phyloP scores from a whole-genome alignment of 2,888 invertebrate species.

The Leptopilina syphax region DNA sequence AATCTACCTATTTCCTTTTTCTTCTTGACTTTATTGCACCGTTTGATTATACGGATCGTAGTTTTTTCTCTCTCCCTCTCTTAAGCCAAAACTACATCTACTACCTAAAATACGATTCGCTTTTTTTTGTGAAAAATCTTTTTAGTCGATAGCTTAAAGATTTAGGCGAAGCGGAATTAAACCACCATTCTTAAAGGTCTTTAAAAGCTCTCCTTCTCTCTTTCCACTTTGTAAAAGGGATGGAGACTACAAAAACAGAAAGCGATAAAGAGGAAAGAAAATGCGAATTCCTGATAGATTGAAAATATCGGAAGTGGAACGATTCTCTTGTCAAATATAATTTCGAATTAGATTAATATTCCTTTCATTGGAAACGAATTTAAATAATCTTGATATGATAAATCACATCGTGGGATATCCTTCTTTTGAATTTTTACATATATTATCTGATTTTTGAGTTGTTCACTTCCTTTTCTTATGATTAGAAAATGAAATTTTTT shows the following conservation, averaged over 20 bases:
- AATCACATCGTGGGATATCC: not conserved
- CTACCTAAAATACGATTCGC: not conserved
- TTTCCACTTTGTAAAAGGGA: constrained; percentile 42
- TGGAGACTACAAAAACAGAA: constrained; percentile 44
- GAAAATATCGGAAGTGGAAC: constrained; percentile 10
- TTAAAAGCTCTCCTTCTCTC: constrained; percentile 57
- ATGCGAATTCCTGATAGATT: not conserved
- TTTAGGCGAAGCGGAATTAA: constrained; percentile 60
- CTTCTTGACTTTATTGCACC: not conserved
- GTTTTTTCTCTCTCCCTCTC: not conserved
- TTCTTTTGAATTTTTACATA: not conserved
- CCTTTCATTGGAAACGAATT: constrained; percentile 4
- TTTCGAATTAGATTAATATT: constrained; percentile 9
- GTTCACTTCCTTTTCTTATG: not conserved
- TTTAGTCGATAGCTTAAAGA: constrained; percentile 61
- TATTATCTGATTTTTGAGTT: not conserved
- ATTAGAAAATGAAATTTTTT: not conserved
- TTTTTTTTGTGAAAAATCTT: constrained; percentile 41
- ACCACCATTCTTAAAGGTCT: constrained; percentile 56
- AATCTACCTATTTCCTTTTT: not conserved
- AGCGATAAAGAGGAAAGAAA: constrained; percentile 32
- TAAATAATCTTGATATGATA: not conserved
- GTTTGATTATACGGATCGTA: not conserved
- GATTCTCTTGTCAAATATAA: constrained; percentile 2
- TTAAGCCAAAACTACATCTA: not conserved